Evolutionary conservation across 2,888 invertebrate species (phyloP), one percentile per base, ranked within the genome.

Genomic region (Magallana nippona): DNA sequence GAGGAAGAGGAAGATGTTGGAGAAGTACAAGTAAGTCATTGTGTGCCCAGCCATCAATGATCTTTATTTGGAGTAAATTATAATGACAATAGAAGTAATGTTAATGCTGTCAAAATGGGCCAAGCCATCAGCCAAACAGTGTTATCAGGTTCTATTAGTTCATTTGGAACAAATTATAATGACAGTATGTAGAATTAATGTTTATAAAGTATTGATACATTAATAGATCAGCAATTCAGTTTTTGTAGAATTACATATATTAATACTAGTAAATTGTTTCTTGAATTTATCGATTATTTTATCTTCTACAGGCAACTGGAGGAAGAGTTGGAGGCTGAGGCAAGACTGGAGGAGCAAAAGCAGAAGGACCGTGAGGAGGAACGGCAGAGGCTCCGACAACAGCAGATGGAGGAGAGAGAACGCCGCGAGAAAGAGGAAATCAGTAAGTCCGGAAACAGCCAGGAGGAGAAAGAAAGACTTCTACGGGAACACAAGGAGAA

Each of bases 401-500:
- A 91, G 84, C 92, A 93, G 80, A 85, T 92, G 55, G 91, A 92
- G 55, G 92, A 92, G 62, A 86, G 90, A 60, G 86, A 88, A 56
- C 86, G 87, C 63, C 88, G 90, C 27, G 89, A 93, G 84, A 84
- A 85, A 27, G 90, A 92, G n/a, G 90, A 92, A 62, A 92, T 93
- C 8, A 82, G 83, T 27, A 88, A 87, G 32, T 88, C 91, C 5
- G 89, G 89, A 78, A 63, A 88, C 8, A 90, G 89, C 82, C 90
- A 92, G 77, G 91, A 90, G 8, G 93, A 93, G 83, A 90, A 90
- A 62, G 88, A 89, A 1, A 87, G 90, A 55, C 86, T 93, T 56
- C 80, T 93, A 58, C 78, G 87, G 79, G 93, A 93, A 84, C 93
- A 93, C 84, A 86, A 89, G 27, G 87, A 89, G 62, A 92, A 91